phyloP scores from a whole-genome alignment of 2,797 vertebrate species.

The Molossus alvarezi region DNA sequence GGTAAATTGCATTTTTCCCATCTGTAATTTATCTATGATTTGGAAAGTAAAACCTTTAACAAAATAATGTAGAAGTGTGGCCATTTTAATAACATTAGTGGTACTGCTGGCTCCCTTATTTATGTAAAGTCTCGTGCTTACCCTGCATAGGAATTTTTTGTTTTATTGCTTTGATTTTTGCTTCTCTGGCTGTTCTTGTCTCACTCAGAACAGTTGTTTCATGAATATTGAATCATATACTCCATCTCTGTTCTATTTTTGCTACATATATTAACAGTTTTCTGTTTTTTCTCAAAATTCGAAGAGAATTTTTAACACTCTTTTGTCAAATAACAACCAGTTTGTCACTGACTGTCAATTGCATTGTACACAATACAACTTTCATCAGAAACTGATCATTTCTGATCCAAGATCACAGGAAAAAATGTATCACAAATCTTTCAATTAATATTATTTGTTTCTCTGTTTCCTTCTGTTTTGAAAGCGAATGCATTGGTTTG shows the following conservation, averaged over 20 bases:
- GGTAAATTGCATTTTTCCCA: neutral
- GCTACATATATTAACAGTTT: neutral
- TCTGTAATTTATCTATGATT: neutral
- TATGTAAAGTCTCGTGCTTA: neutral
- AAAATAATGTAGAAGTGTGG: neutral
- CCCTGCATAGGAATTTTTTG: neutral
- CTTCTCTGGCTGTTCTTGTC: neutral
- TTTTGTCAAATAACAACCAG: neutral
- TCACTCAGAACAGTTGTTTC: neutral
- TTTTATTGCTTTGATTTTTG: conserved; percentile 32
- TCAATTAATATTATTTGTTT: neutral
- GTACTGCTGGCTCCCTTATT: neutral
- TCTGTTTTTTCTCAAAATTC: neutral
- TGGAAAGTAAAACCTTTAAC: neutral
- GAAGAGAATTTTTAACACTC: neutral
- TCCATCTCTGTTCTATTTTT: neutral
- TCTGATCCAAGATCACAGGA: neutral
- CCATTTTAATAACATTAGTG: neutral
- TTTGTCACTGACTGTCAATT: neutral
- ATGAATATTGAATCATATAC: neutral
- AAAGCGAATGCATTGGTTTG: neutral
- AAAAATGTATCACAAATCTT: neutral
- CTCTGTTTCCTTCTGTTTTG: neutral
- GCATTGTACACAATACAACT: neutral
- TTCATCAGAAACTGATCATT: neutral